Conservation (phyloP, 1,140 invertebrate genomes). For the Drosophila teissieri region DNA sequence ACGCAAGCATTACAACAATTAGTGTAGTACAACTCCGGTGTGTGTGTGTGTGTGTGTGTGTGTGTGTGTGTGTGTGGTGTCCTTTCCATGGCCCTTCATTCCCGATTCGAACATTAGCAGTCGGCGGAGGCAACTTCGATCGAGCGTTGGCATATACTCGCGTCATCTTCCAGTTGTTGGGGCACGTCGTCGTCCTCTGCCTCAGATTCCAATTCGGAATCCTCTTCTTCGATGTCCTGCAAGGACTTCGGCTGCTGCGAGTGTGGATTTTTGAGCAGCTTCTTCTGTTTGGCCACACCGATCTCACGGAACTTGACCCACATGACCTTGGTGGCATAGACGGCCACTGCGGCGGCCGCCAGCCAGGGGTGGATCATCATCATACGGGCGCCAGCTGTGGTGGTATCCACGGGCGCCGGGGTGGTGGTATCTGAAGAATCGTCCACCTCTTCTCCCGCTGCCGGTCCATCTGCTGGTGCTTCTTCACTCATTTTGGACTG, state of each 20-base stretch:
- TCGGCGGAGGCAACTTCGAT: background rate
- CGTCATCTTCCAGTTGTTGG: background rate
- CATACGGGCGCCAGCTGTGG: constrained; percentile 22
- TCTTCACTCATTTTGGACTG: constrained; percentile 6
- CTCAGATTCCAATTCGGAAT: background rate
- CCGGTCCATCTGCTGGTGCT: background rate
- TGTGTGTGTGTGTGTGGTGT: background rate
- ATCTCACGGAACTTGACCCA: constrained; percentile 41
- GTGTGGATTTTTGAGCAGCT: background rate
- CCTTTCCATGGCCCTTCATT: background rate
- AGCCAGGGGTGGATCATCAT: constrained; percentile 28
- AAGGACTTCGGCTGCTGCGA: background rate
- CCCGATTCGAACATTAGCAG: background rate
- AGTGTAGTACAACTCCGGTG: too few species aligned
- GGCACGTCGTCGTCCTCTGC: background rate
- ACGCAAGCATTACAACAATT: constrained; percentile 34
- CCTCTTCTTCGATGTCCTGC: background rate
- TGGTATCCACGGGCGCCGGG: background rate
- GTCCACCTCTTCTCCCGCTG: background rate
- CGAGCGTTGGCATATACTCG: background rate
- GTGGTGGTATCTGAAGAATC: background rate
- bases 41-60: background rate
- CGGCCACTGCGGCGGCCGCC: constrained; percentile 25
- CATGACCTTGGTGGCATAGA: constrained; percentile 38
- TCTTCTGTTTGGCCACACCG: constrained; percentile 1